A percentile compares a stretch with the other conserved stretches of the same genome.
These are phyloP conservation scores for Bombylius major DNA, from an alignment of 2,888 invertebrate genomes.

Conservation along the genomic window DNA sequence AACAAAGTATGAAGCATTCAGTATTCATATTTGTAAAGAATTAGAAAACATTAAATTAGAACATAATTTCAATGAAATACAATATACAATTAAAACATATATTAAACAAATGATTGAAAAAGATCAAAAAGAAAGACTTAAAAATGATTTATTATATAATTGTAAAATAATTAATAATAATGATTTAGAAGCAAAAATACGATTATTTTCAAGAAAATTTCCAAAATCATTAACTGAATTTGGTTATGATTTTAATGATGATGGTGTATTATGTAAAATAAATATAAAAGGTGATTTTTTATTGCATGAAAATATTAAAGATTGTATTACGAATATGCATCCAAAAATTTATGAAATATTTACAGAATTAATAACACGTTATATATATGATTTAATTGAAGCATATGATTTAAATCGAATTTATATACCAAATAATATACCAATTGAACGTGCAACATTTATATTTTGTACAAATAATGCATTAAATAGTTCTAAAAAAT, in stretches of 20 bases:
- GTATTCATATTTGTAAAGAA: no score
- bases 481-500: slow-evolving; percentile 42
- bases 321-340: slow-evolving; percentile 51
- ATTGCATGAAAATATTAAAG: slow-evolving; percentile 45
- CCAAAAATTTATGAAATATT: slow-evolving; percentile 60
- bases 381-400: slow-evolving; percentile 54
- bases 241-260: slow-evolving; percentile 20
- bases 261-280: slow-evolving; percentile 50
- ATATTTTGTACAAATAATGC: slow-evolving; percentile 53
- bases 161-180: no score
- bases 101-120: no score
- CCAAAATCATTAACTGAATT: background rate
- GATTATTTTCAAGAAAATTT: background rate
- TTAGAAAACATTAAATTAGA: no score
- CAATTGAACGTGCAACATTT: slow-evolving; percentile 43
- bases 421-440: slow-evolving; percentile 44
- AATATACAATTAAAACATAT: no score
- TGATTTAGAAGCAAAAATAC: no score
- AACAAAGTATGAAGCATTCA: no score
- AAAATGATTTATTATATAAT: no score
- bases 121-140: no score
- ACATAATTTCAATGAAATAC: no score
- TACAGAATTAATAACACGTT: slow-evolving; percentile 54
- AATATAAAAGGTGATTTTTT: slow-evolving; percentile 39
- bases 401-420: slow-evolving; percentile 42